Evolutionary conservation across 2,888 invertebrate genomes (phyloP), one percentile per base, ranked within the genome.

Genomic region (Pterostichus madidus): DNA sequence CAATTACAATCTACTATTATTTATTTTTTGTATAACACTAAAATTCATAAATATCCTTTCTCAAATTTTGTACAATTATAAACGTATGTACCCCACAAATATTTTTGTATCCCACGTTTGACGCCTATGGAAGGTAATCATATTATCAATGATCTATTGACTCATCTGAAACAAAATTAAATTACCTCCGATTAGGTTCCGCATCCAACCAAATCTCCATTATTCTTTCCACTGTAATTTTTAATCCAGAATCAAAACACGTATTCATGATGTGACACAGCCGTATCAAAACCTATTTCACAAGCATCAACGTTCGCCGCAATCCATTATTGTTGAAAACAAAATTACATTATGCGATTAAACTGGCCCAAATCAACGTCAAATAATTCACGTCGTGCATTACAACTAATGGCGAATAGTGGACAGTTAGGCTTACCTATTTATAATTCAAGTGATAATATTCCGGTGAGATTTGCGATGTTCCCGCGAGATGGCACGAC

Each of bases 401-500:
- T 64, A 35, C 64, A 64, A 64, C 35, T 64, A 64, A 64, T 64
- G 64, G 64, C 8, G 64, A 32, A 59, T 13, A 35, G n/a, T 35
- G 64, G 64, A 64, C 64, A 64, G 64, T 35, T 32, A 64, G 32
- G 64, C 64, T 61, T 64, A 64, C n/a, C 35, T 64, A 71, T 71
- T 71, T 71, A 71, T 71, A 71, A 71, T 71, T 71, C 68, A 71
- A 44, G 68, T 71, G 68, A 71, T 71, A 71, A 71, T 71, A 71
- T 71, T 44, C 68, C 68, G 7, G 10, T 17, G 68, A 39, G 68
- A 17, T 71, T 71, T 39, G 0, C 44, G 15, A 44, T 2, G 17
- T 15, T 71, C 68, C 68, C 68, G 44, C 2, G 68, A 71, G 68
- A 71, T 71, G 17, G 68, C 35, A 35, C 32, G 59, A 31, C 24